A percentile compares a stretch with the other conserved stretches of the same genome.
phyloP scores from a whole-genome alignment of 2,888 invertebrate genomes.

The Pyrrhosoma nymphula region DNA sequence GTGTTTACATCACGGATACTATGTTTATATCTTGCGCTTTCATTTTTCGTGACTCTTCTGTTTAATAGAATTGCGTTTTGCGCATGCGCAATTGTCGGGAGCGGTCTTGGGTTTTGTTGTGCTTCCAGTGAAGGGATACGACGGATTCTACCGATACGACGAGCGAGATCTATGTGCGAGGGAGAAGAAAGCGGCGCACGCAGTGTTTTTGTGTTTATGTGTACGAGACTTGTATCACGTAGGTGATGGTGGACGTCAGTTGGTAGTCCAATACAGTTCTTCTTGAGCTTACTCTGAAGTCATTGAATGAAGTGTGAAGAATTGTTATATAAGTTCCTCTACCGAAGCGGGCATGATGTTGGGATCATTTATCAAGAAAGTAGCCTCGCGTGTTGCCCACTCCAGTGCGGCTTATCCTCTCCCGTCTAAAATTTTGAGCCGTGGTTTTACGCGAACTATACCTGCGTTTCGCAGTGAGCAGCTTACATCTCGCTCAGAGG shows the following conservation, averaged over 20 bases:
- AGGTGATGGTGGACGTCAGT: conserved; percentile 50
- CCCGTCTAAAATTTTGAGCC: conserved; percentile 57
- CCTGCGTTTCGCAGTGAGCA: conserved; percentile 56
- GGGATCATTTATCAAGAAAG: conserved; percentile 54
- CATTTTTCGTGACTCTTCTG: neutral
- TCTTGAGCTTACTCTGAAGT: neutral
- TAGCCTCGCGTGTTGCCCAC: conserved; percentile 39
- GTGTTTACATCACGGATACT: too few relatives aligned
- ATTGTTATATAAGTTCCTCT: neutral
- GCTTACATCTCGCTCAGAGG: conserved; percentile 38
- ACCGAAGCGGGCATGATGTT: conserved; percentile 14
- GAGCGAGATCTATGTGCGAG: neutral
- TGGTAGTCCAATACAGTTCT: neutral
- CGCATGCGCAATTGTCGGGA: conserved; percentile 50
- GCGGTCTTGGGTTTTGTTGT: neutral
- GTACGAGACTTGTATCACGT: conserved; percentile 55
- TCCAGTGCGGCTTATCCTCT: conserved; percentile 45
- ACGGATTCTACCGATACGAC: too few relatives aligned
- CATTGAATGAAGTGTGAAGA: conserved; percentile 3
- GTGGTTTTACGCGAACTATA: conserved; percentile 23
- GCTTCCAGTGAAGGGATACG: neutral
- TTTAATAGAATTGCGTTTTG: neutral
- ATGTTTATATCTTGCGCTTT: neutral
- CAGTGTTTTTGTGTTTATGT: conserved; percentile 44
- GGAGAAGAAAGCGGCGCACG: conserved; percentile 43